phyloP scores from a whole-genome alignment of 2,888 invertebrate species.

The Hyles lineata region DNA sequence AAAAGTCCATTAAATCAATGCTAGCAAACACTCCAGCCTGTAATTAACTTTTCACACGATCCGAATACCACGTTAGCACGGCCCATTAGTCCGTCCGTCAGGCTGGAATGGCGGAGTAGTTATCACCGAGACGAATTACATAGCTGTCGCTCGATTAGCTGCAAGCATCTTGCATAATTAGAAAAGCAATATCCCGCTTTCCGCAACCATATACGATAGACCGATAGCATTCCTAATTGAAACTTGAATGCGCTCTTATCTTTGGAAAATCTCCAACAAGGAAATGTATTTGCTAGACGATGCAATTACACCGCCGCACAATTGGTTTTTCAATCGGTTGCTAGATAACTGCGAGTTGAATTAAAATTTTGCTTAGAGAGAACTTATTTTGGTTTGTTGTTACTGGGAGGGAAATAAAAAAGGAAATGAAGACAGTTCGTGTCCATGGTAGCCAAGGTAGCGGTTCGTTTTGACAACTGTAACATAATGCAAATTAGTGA shows the following conservation, averaged over 20 bases:
- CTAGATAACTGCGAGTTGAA: constrained; percentile 21
- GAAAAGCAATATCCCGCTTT: constrained; percentile 67
- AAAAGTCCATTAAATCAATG: constrained; percentile 13
- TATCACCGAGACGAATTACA: constrained; percentile 55
- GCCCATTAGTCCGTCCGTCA: constrained; percentile 19
- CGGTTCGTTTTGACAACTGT: neutral
- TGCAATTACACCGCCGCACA: constrained; percentile 22
- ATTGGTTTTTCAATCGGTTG: constrained; percentile 17
- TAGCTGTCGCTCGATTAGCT: constrained; percentile 39
- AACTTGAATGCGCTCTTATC: constrained; percentile 59
- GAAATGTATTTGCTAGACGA: constrained; percentile 26
- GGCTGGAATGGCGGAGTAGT: constrained; percentile 33
- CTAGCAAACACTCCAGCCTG: neutral
- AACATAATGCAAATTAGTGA: neutral
- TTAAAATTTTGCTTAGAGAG: neutral
- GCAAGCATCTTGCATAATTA: constrained; percentile 51
- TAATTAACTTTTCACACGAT: constrained; percentile 16
- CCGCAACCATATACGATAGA: constrained; percentile 50
- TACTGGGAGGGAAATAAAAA: too few relatives aligned
- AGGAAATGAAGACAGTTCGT: too few relatives aligned
- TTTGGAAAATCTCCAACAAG: constrained; percentile 48
- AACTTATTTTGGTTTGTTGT: neutral
- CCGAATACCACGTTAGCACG: constrained; percentile 12
- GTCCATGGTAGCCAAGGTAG: too few relatives aligned
- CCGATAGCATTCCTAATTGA: constrained; percentile 61